A percentile compares a stretch with the other conserved stretches of the same genome.
These are phyloP conservation scores for Pristionchus arcanus DNA, from an alignment of 2,888 invertebrate species.

Conservation along the genomic window DNA sequence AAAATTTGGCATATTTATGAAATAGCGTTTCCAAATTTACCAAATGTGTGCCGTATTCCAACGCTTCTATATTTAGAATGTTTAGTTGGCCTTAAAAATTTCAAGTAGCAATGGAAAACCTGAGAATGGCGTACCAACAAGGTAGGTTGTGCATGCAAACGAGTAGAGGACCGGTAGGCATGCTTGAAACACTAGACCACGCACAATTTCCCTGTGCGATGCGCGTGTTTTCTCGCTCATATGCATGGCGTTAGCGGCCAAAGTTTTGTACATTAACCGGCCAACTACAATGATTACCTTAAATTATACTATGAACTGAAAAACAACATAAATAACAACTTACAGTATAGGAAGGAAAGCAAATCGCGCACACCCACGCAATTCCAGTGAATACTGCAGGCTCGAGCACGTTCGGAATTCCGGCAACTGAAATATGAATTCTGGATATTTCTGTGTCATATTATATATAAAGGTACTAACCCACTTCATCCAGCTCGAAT, in stretches of 20 bases:
- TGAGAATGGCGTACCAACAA: background rate
- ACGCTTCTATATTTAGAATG: background rate
- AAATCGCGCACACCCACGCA: background rate
- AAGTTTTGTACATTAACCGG: background rate
- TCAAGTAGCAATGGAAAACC: background rate
- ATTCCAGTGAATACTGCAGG: background rate
- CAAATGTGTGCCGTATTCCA: background rate
- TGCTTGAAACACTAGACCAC: background rate
- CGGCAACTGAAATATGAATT: background rate
- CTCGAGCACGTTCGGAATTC: background rate
- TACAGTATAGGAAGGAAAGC: background rate
- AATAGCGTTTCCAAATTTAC: background rate
- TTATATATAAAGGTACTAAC: background rate
- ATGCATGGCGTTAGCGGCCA: background rate
- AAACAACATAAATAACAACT: background rate
- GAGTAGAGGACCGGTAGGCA: background rate
- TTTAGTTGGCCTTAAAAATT: background rate
- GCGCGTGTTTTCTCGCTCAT: slow-evolving; percentile 8
- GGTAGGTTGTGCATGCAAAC: background rate
- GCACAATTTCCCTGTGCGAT: background rate
- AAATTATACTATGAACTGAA: background rate
- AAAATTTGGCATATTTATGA: background rate
- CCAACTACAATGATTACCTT: background rate
- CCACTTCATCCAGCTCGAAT: background rate
- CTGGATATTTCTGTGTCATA: too few species aligned